Conservation (phyloP, 2,888 invertebrate species). For the Acleris laterana region DNA sequence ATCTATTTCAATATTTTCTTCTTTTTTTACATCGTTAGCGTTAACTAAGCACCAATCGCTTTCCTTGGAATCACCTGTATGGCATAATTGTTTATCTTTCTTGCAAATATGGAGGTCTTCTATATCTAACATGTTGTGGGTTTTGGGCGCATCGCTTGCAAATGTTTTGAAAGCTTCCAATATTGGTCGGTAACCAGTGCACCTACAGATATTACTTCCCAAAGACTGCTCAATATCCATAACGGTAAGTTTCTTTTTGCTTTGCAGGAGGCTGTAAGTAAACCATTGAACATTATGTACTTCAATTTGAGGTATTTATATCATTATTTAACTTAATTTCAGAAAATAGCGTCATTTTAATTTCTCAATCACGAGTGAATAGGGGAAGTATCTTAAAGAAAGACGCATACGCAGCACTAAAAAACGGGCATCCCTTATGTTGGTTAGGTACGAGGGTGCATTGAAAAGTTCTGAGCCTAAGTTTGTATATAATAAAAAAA, state of each 20-base stretch:
- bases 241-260: constrained; percentile 75
- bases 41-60: constrained; percentile 55
- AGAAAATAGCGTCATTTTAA: too few relatives aligned
- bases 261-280: constrained; percentile 54
- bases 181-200: constrained; percentile 91
- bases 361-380: too few relatives aligned
- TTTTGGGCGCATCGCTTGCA: constrained; percentile 80
- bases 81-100: constrained; percentile 40
- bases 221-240: constrained; percentile 88
- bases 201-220: constrained; percentile 90
- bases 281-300: too few relatives aligned
- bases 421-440: too few relatives aligned
- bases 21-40: constrained; percentile 43
- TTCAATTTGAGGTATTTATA: too few relatives aligned
- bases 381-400: too few relatives aligned
- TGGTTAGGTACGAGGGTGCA: too few relatives aligned
- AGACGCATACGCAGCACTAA: too few relatives aligned
- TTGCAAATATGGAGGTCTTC: constrained; percentile 63
- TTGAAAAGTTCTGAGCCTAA: too few relatives aligned
- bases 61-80: constrained; percentile 40
- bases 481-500: too few relatives aligned
- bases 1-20: constrained; percentile 60
- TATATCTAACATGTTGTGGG: constrained; percentile 71
- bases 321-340: too few relatives aligned
- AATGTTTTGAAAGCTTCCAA: constrained; percentile 90